Percentiles rank a stretch among this genome's conserved stretches.
Conservation (phyloP, 2,797 vertebrate genomes). For the Takifugu rubripes region DNA sequence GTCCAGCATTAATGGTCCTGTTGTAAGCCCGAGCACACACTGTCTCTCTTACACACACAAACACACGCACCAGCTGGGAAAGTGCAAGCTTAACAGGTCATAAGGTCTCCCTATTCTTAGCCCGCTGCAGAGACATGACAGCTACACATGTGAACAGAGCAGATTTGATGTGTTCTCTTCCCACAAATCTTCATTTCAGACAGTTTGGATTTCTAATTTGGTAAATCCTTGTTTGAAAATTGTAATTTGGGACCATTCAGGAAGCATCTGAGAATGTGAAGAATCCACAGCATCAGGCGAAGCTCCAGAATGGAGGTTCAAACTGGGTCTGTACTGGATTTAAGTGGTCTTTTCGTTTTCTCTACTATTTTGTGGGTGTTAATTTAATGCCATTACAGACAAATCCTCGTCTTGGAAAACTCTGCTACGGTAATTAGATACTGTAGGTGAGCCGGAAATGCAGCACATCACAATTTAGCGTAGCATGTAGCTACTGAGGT, state of each 20-base stretch:
- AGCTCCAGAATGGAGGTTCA: no score
- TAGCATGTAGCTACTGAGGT: no score
- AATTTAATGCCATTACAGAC: neutral
- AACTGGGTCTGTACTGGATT: slow-evolving; percentile 13
- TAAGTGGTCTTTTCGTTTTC: slow-evolving; percentile 1
- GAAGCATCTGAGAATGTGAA: neutral
- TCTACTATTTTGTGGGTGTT: neutral
- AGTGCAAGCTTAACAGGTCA: slow-evolving; percentile 53
- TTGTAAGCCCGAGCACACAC: slow-evolving; percentile 32
- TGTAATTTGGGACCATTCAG: neutral
- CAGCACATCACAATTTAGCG: no score
- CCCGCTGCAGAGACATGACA: slow-evolving; percentile 4
- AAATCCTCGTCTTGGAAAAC: slow-evolving; percentile 11
- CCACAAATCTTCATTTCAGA: no score
- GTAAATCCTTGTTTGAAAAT: no score
- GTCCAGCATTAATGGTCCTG: slow-evolving; percentile 36
- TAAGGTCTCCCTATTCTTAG: slow-evolving; percentile 52
- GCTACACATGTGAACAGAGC: no score
- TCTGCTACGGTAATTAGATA: neutral
- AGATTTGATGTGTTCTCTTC: no score
- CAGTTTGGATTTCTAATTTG: no score
- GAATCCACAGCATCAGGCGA: no score
- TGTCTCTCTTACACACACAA: neutral
- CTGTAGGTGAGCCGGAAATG: neutral
- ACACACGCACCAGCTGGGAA: slow-evolving; percentile 29